phyloP scores from a whole-genome alignment of 2,113 vertebrate species.

The Rhinoderma darwinii region DNA sequence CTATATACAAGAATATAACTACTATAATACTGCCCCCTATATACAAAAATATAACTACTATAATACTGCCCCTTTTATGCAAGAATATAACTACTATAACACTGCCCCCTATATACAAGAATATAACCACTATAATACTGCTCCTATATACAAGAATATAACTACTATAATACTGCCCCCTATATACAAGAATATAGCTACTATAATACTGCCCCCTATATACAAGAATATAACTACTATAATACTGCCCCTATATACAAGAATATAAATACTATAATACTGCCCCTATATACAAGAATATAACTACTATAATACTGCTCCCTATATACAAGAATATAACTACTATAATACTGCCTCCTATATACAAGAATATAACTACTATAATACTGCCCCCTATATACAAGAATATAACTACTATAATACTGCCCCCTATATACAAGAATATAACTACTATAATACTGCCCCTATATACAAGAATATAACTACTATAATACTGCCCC shows the following conservation, averaged over 20 bases:
- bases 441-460: slow-evolving; percentile 15
- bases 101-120: background rate
- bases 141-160: background rate
- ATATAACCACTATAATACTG: no score
- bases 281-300: background rate
- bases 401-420: background rate
- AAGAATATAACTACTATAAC: slow-evolving; percentile 16
- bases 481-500: slow-evolving; percentile 11
- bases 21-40: background rate
- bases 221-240: slow-evolving; percentile 5
- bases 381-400: background rate
- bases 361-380: background rate
- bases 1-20: slow-evolving; percentile 5
- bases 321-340: background rate
- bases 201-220: background rate
- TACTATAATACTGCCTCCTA: no score
- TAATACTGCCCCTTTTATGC: background rate
- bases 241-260: background rate
- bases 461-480: background rate
- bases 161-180: no score
- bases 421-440: background rate
- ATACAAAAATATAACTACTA: background rate
- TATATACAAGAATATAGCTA: background rate
- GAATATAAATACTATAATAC: slow-evolving; percentile 18
- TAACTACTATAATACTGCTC: background rate